Evolutionary conservation across 2,113 vertebrate genomes (phyloP).

Genomic region (Struthidea cinerea): DNA sequence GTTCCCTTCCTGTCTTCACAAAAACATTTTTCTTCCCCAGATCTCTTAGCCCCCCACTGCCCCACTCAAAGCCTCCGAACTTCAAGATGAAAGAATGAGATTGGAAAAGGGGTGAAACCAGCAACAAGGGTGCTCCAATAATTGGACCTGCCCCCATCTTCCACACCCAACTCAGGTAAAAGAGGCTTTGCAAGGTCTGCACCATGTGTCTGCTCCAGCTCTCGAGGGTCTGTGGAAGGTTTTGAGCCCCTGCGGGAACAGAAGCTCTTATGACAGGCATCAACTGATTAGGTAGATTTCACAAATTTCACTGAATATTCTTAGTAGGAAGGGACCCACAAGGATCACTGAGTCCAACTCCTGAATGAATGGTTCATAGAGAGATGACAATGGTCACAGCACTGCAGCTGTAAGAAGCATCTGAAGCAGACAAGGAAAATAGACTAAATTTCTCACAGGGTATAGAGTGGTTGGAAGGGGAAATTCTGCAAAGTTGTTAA

Average conservation of each 20-base stretch:
- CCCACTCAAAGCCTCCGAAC: not conserved
- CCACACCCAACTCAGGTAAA: not conserved
- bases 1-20: not conserved
- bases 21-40: not conserved
- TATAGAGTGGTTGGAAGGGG: not conserved
- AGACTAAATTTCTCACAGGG: not conserved
- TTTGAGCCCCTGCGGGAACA: not conserved
- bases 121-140: not conserved
- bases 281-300: not conserved
- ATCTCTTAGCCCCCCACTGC: not conserved
- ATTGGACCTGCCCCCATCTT: not conserved
- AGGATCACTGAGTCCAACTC: not conserved
- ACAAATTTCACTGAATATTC: not conserved
- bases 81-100: not conserved
- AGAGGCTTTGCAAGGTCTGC: not conserved
- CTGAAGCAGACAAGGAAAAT: not conserved
- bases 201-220: not conserved
- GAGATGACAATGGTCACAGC: not conserved
- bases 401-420: not conserved
- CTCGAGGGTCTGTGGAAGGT: not conserved
- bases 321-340: not conserved
- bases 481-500: not conserved
- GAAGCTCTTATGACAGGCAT: not conserved
- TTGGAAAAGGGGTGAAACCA: not conserved
- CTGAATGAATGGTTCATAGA: not conserved